These are phyloP conservation scores for Hecatera dysodea DNA, from an alignment of 2,888 invertebrate species.

Conservation along the genomic window DNA sequence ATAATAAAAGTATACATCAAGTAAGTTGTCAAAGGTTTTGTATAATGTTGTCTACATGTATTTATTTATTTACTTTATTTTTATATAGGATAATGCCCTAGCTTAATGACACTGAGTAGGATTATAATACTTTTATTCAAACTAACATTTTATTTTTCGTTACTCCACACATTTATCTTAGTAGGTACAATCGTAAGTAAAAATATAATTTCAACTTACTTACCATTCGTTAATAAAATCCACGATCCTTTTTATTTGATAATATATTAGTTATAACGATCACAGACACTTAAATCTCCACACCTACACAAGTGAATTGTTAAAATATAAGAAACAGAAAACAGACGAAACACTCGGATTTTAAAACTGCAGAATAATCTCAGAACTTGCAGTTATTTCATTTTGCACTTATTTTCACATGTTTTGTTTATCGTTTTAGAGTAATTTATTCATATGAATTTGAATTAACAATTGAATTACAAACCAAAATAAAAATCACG, in stretches of 20 bases:
- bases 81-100: background rate
- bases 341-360: slow-evolving; percentile 28
- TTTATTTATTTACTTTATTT: background rate
- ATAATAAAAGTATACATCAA: background rate
- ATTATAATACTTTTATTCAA: slow-evolving; percentile 1
- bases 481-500: slow-evolving; percentile 57
- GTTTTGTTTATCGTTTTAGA: slow-evolving; percentile 24
- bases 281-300: slow-evolving; percentile 56
- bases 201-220: slow-evolving; percentile 45
- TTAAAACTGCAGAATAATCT: slow-evolving; percentile 27
- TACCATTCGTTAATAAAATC: slow-evolving; percentile 51
- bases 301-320: slow-evolving; percentile 55
- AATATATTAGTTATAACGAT: slow-evolving; percentile 24
- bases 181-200: background rate
- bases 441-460: slow-evolving; percentile 20
- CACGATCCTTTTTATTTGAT: slow-evolving; percentile 40
- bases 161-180: background rate
- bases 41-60: background rate
- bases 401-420: slow-evolving; percentile 35
- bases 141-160: background rate
- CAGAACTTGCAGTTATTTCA: slow-evolving; percentile 16
- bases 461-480: slow-evolving; percentile 6
- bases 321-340: slow-evolving; percentile 24
- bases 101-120: background rate
- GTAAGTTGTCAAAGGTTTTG: slow-evolving; percentile 2